Base-by-base conservation (phyloP, 1,140 invertebrate species). In the Antheraea pernyi region DNA sequence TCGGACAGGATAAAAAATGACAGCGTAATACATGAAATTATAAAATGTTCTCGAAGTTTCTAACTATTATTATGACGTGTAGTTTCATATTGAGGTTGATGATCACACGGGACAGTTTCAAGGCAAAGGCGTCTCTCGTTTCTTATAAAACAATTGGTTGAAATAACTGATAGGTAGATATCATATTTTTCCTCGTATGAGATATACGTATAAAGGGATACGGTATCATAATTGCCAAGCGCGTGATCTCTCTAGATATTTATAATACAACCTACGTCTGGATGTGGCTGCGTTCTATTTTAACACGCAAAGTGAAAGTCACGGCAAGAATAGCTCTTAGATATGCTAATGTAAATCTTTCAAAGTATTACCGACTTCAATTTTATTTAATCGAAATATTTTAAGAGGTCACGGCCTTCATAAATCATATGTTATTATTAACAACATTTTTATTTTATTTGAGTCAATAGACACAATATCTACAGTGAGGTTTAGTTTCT, bases 401-500 rank as follows among this genome's bases (percentile, higher is more conserved):
- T 65, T 65, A 65, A 46, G 19, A 65, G 39, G 48, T 64, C 64
- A 65, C 5, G 11, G 9, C 6, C 16, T 11, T 16, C 13, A 53
- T 53, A 53, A 13, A 53, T 53, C 16, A 1, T 13, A 16, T 9
- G 3, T 48, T 6, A 11, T 48, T 13, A n/a, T n/a, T n/a, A n/a
- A n/a, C 9, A 53, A 16, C 46, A 53, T 53, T 53, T 53, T 53
- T 53, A 53, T 53, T 53, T n/a, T n/a, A n/a, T 53, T 13, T 13
- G 13, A 13, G n/a, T n/a, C n/a, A n/a, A n/a, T n/a, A n/a, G 46
- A 16, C 13, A 53, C 10, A 53, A 53, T 53, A 53, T 53, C 13
- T 53, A 53, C 46, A 53, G 16, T 53, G 13, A 53, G 0, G 13
- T 53, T 94, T 96, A 99, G 94, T 98, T 99, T 81, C 97, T 94